Evolutionary conservation across 1,140 invertebrate genomes (phyloP), one percentile per base, ranked within the genome.

Genomic region (Lordiphosa collinella): DNA sequence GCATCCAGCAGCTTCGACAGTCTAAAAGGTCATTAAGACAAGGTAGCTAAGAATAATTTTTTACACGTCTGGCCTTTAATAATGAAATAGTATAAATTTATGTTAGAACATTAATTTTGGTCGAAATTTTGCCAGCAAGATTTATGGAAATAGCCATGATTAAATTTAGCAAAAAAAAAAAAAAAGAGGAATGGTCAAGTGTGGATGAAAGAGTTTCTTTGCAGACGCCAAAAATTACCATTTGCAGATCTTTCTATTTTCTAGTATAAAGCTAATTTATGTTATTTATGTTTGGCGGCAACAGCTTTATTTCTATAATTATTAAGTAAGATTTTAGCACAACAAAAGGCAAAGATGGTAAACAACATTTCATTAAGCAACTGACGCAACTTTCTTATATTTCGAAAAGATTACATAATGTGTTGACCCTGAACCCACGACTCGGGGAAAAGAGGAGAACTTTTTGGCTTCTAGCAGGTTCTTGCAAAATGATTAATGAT

Each of bases 31-130:
- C 71, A 75, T 80, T 80, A 80, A 80, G 67, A 82, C 76, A 66
- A 59, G 71, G 53, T 25, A 65, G 56, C 48, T 37, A 47, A 64
- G 44, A 56, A 63, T 78, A 43, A 68, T 68, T 67, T 53, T 48
- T 67, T 61, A 68, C 64, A 68, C 13, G 31, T 34, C 35, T 57
- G 44, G 57, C 51, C 68, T 65, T 71, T 71, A 51, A 65, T 12
- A 44, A 44, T 43, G 53, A 79, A 70, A 58, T 58, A 70, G 56
- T 58, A 54, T 57, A 62, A 82, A 80, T 66, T 70, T 49, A 82
- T 82, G 70, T 62, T 66, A 75, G 65, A 75, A 82, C 75, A 80
- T 80, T 80, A 70, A 82, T 80, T 80, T 36, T 43, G 56, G 32
- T 41, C 44, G 55, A 55, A 61, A 55, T 57, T 75, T 58, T 40